Evolutionary conservation across 1,140 invertebrate species (phyloP).

Genomic region (Drosophila baimaii): DNA sequence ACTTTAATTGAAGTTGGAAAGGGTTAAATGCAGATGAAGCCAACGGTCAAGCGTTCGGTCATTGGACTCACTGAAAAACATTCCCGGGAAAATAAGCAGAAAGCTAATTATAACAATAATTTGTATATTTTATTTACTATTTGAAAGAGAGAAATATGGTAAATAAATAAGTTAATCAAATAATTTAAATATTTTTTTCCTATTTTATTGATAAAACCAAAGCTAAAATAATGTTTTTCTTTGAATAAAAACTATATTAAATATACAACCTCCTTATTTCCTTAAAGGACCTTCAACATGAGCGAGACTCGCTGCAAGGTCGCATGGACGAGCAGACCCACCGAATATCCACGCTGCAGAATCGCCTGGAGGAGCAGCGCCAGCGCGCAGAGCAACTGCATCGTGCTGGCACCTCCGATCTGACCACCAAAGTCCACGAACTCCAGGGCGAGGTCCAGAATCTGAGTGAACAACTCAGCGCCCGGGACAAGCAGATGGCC

Average conservation of each 20-base stretch:
- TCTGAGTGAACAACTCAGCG: constrained; percentile 86
- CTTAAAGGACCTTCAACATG: constrained; percentile 89
- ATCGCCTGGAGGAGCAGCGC: constrained; percentile 91
- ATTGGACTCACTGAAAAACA: constrained; percentile 47
- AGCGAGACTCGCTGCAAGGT: constrained; percentile 91
- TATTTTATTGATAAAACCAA: no score
- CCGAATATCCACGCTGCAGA: constrained; percentile 90
- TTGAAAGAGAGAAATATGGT: no score
- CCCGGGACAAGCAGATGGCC: constrained; percentile 86
- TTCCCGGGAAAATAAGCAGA: no score
- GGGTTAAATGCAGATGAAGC: constrained; percentile 44
- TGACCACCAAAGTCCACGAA: constrained; percentile 89
- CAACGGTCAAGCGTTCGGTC: constrained; percentile 61
- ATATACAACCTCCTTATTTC: not conserved
- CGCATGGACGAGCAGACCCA: constrained; percentile 91
- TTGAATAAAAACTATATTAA: not conserved
- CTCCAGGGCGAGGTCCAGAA: constrained; percentile 86
- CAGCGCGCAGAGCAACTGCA: constrained; percentile 89
- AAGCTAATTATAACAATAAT: not conserved
- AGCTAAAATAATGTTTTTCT: no score
- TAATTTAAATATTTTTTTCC: no score
- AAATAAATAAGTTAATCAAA: no score
- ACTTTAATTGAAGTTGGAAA: constrained; percentile 53
- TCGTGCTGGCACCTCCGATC: constrained; percentile 87
- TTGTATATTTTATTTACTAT: no score